Base-by-base conservation (phyloP, 2,888 invertebrate genomes). In the Hydriomena furcata region DNA sequence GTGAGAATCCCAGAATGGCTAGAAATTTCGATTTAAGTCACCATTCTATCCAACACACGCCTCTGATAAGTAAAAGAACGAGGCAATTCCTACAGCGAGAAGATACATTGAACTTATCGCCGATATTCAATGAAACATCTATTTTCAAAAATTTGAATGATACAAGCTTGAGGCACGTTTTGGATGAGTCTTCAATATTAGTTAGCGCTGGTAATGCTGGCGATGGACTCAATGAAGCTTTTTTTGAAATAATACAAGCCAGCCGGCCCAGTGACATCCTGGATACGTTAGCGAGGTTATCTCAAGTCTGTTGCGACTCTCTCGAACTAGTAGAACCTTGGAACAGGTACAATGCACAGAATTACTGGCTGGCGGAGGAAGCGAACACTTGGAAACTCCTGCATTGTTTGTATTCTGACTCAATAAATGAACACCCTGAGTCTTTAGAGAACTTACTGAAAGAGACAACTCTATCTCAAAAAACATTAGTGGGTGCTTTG, bases 361-460 rank as follows among this genome's bases (percentile, higher is more conserved):
- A 87, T 35, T 73, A 83, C 59, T 94, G 93, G 93, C 70, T 98
- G 25, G 94, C 95, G 55, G 94, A 95, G 66, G 98, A 98, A 76
- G 92, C 95, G 23, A 95, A 96, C 69, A 97, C 96, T 0, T 98
- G 98, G 98, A 93, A 96, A 62, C 90, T 98, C 13, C 73, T 98
- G 3, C 93, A 94, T 65, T 95, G 95, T 55, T 83, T 98, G 7
- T 97, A 95, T 81, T 93, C 95, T 60, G 97, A 98, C 82, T 93
- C 97, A 17, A 84, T 96, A 36, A 65, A 91, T 7, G 91, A 91
- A n/a, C 91, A 90, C 48, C 92, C 92, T 2, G 91, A 92, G 49
- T 91, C 92, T 20, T 78, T 92, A 10, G 84, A 87, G 27, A 73
- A 78, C 77, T 60, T 84, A 73, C 53, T 92, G 69, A 72, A 76